Evolutionary conservation across 2,888 invertebrate species (phyloP), one percentile per base, ranked within the genome.

Genomic region (Allacma fusca): DNA sequence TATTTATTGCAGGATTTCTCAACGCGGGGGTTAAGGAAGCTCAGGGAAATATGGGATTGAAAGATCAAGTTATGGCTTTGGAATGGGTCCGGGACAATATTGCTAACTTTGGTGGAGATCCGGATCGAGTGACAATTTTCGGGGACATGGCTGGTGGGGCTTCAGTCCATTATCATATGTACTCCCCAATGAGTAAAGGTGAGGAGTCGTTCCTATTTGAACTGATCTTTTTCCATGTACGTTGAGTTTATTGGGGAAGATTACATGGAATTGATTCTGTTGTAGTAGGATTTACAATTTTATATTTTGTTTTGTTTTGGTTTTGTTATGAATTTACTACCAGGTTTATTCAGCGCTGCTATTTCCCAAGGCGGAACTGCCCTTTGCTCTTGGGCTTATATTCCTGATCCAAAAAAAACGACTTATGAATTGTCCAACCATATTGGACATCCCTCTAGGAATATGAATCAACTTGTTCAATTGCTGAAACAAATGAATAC

Each of bases 1-100:
- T 50, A n/a, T 13, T 13, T 62, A 62, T 57, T 68, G 23, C 26
- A 76, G 76, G 95, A 64, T 96, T 96, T 86, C 88, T 96, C 0
- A 94, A 95, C 68, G 96, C 96, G 0, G 95, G 91, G 0, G 96
- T 96, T 87, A 92, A 94, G 85, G 94, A 95, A 86, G 95, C 95
- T 0, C 95, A 96, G 0, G 96, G 96, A 2, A 97, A 97, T 88
- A 96, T 96, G 87, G 96, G 96, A n/a, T 91, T 96, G 81, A 88
- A 96, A 68, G 97, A 97, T 88, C 95, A 96, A 87, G 91, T 92
- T 0, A 91, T 94, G 92, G 96, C 96, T 0, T 87, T 97, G 19
- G 90, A 92, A 83, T 97, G 96, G 96, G 90, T 96, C 0, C 89
- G 93, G 83, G 94, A 96, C 83, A 96, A 96, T 86, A 93, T 96